phyloP scores from a whole-genome alignment of 2,888 invertebrate species.

The Dyspetes luteomarginatus region DNA sequence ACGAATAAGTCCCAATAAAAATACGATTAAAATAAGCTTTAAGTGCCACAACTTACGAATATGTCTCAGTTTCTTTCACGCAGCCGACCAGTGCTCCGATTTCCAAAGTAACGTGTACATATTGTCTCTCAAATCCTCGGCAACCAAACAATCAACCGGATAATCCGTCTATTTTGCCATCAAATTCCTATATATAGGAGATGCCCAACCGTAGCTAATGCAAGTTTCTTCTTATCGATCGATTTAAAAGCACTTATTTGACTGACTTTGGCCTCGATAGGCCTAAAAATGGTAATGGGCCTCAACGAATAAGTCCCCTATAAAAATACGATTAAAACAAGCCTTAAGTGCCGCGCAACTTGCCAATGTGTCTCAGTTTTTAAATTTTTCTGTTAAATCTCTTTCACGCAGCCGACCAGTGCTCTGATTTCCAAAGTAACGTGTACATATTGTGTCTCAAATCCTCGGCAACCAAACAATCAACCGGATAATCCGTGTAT shows the following conservation, averaged over 20 bases:
- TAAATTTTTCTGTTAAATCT: constrained; percentile 92
- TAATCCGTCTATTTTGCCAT: constrained; percentile 87
- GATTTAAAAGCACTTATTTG: constrained; percentile 81
- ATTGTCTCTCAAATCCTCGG: constrained; percentile 82
- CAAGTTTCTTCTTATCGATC: constrained; percentile 83
- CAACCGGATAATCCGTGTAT: constrained; percentile 85
- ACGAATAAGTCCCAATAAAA: constrained; percentile 93
- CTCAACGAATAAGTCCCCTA: constrained; percentile 94
- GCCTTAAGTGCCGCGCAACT: constrained; percentile 84
- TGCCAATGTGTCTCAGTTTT: constrained; percentile 91
- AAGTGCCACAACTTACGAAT: constrained; percentile 87
- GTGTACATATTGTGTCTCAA: constrained; percentile 86
- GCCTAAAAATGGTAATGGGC: constrained; percentile 95
- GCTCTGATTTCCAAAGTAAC: constrained; percentile 89
- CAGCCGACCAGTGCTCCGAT: constrained; percentile 88
- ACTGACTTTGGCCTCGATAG: constrained; percentile 92
- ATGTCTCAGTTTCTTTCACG: constrained; percentile 86
- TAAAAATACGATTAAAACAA: constrained; percentile 88
- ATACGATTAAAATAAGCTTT: constrained; percentile 85
- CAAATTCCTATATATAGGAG: constrained; percentile 91
- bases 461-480: constrained; percentile 81
- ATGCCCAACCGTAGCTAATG: constrained; percentile 91
- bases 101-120: constrained; percentile 90
- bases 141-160: constrained; percentile 81
- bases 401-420: constrained; percentile 86